These are phyloP conservation scores for Smithornis capensis DNA, from an alignment of 2,113 vertebrate genomes.

Conservation along the genomic window DNA sequence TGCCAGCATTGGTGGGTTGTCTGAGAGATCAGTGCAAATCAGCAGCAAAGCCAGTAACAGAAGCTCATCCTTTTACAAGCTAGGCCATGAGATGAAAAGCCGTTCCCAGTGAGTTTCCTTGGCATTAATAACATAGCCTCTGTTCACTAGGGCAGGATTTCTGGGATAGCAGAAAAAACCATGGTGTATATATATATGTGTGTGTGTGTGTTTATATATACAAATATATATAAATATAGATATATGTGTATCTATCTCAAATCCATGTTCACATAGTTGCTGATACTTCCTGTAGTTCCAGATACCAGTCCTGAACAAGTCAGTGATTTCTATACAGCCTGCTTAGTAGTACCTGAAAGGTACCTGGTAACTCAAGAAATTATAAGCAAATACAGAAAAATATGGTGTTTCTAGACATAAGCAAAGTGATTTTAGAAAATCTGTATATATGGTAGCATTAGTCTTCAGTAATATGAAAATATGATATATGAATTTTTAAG, in stretches of 20 bases:
- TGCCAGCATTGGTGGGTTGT: not conserved
- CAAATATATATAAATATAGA: fast-evolving
- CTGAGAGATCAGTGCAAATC: not conserved
- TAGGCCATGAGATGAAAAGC: not conserved
- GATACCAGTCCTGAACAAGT: not conserved
- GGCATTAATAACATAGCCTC: not conserved
- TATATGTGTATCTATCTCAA: not conserved
- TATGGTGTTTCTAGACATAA: not conserved
- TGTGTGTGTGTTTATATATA: fast-evolving
- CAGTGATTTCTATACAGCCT: not conserved
- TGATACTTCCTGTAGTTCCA: not conserved
- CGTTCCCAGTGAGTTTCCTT: not conserved
- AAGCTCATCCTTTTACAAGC: not conserved
- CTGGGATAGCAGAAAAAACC: not conserved
- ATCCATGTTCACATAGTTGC: not conserved
- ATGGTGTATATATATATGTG: fast-evolving
- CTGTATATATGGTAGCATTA: not conserved
- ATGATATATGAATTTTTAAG: not conserved
- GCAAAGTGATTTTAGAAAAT: not conserved
- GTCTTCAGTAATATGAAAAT: not conserved
- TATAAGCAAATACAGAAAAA: not conserved
- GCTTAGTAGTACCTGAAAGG: not conserved
- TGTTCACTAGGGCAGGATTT: not conserved
- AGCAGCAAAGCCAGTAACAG: not conserved
- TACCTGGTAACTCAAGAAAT: not conserved